Percentiles rank a stretch among this genome's conserved stretches.
Evolutionary conservation across 2,797 vertebrate genomes (phyloP).

Genomic region (Aselliscus stoliczkanus): DNA sequence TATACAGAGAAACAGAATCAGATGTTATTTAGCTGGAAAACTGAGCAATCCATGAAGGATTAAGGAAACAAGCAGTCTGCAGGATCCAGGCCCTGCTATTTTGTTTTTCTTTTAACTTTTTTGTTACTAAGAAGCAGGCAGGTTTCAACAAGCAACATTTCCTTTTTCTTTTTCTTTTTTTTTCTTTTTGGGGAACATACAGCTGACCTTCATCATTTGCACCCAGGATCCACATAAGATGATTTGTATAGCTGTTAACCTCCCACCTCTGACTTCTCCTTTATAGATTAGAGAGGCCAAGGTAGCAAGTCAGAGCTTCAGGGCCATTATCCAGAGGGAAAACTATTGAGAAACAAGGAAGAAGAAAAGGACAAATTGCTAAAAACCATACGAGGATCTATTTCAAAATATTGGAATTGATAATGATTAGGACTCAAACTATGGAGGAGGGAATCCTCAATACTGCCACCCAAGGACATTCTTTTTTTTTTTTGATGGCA

Average conservation of each 20-base stretch:
- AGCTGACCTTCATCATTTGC: neutral
- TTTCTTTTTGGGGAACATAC: neutral
- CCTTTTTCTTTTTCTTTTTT: neutral
- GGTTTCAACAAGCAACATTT: neutral
- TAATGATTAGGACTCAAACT: neutral
- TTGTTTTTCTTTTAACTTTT: neutral
- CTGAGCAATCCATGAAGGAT: slow-evolving; percentile 24
- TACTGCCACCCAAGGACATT: neutral
- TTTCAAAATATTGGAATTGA: neutral
- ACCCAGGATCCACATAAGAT: neutral
- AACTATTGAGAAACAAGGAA: neutral
- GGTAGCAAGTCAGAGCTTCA: neutral
- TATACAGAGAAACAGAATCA: neutral
- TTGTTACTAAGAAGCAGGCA: neutral
- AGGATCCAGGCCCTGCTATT: neutral
- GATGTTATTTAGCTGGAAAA: slow-evolving; percentile 37
- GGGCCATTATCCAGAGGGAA: neutral
- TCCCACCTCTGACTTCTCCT: neutral
- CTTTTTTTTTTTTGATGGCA: too few species aligned
- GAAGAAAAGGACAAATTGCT: neutral
- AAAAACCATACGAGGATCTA: neutral
- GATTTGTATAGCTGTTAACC: neutral
- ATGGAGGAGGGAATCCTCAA: neutral
- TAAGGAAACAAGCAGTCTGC: neutral
- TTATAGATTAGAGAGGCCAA: neutral